phyloP scores from a whole-genome alignment of 2,113 vertebrate species.

The Cervus canadensis region DNA sequence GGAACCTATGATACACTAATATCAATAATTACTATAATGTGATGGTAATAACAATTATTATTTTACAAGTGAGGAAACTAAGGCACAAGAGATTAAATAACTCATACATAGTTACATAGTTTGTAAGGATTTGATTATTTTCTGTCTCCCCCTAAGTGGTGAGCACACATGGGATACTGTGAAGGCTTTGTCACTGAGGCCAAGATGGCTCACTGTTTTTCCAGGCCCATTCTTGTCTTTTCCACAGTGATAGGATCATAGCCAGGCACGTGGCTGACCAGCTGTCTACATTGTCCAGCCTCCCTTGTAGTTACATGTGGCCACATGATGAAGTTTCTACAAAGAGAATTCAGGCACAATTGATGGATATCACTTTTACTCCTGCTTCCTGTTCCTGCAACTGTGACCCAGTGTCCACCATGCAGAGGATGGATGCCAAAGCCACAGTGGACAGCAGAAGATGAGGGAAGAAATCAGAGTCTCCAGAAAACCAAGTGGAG shows the following conservation, averaged over 20 bases:
- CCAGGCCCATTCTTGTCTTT: neutral
- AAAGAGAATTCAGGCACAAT: neutral
- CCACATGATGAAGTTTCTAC: neutral
- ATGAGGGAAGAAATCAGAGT: neutral
- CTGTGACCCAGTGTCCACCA: neutral
- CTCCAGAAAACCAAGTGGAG: neutral
- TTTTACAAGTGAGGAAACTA: neutral
- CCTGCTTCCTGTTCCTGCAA: neutral
- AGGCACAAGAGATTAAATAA: neutral
- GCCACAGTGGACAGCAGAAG: neutral
- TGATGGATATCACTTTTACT: neutral
- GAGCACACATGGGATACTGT: neutral
- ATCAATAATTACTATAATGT: neutral
- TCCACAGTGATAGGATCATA: neutral
- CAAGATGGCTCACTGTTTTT: neutral
- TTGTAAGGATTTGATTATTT: neutral
- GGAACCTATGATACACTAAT: neutral
- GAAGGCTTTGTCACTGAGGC: neutral
- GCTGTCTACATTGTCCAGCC: neutral
- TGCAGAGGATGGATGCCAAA: neutral
- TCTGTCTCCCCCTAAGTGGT: neutral
- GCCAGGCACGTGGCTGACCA: neutral
- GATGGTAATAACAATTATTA: neutral
- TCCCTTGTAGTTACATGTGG: neutral
- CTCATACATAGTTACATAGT: neutral